Evolutionary conservation across 1,140 invertebrate species (phyloP), one percentile per base, ranked within the genome.

Genomic region (Panulirus ornatus): DNA sequence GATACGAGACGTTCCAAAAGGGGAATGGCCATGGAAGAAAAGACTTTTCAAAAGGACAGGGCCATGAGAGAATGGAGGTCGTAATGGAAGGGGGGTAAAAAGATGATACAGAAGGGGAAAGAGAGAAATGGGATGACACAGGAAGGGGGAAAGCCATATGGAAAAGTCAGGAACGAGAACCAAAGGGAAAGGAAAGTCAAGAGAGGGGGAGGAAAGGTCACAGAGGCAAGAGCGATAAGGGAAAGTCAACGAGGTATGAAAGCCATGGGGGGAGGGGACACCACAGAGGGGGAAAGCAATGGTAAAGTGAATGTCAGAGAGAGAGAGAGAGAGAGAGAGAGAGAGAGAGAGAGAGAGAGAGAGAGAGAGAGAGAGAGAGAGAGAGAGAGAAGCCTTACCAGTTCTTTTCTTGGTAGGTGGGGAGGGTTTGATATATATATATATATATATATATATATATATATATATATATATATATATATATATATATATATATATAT

Each of bases 331-430:
- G 14, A 22, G 51, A 1, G 78, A 58, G 51, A 30, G 38, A 47
- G 78, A 51, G 44, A 54, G 42, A 47, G 78, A 81, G 42, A 51
- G 47, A 3, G 78, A 81, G 78, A 51, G 47, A 51, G 78, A 81
- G 44, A 27, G 47, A 3, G 44, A 81, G 44, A 51, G 47, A 51
- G 78, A 81, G 78, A 51, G 11, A 30, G 78, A 54, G 42, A 51
- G 11, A 47, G 78, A 54, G 76, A 44, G 5, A 44, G 42, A 42
- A 22, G 22, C 22, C 9, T 9, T 42, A 30, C 36, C 76, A n/a
- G 36, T 16, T 76, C 16, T 42, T 30, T 14, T n/a, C 70, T 73
- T 73, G 34, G n/a, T 38, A 73, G 42, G n/a, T n/a, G n/a, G n/a
- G n/a, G n/a, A n/a, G n/a, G n/a, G n/a, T n/a, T n/a, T n/a, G n/a